A percentile compares a stretch with the other conserved stretches of the same genome.
phyloP scores from a whole-genome alignment of 2,888 invertebrate genomes.

The Thalpophila matura region DNA sequence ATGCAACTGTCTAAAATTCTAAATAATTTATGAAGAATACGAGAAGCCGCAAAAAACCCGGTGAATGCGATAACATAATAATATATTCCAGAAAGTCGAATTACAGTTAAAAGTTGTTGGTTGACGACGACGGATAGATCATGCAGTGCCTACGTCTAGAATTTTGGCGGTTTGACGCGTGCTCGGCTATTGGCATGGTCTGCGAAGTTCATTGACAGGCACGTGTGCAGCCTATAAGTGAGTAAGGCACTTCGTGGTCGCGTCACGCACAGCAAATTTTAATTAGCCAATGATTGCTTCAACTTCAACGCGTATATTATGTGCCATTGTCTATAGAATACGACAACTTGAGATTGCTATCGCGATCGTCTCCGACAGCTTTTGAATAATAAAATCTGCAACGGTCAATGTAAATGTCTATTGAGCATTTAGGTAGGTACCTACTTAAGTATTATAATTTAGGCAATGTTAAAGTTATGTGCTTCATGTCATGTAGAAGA shows the following conservation, averaged over 20 bases:
- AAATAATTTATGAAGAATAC: not conserved
- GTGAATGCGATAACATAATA: no score
- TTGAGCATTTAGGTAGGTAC: constrained; percentile 41
- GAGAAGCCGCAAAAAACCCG: constrained; percentile 12
- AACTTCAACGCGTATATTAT: constrained; percentile 75
- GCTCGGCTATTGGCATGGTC: constrained; percentile 77
- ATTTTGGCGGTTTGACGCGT: constrained; percentile 73
- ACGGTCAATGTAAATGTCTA: constrained; percentile 66
- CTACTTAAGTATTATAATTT: constrained; percentile 56
- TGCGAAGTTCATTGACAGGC: constrained; percentile 89
- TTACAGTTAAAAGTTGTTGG: constrained; percentile 20
- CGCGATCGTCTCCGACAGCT: constrained; percentile 73
- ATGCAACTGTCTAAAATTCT: not conserved
- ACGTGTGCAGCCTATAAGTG: constrained; percentile 88
- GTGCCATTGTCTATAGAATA: constrained; percentile 78
- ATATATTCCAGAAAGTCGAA: constrained; percentile 10
- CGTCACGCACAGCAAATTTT: constrained; percentile 89
- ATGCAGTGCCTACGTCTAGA: constrained; percentile 57
- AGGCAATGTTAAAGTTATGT: constrained; percentile 40
- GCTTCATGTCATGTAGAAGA: constrained; percentile 29
- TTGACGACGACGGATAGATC: constrained; percentile 35
- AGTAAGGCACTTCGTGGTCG: constrained; percentile 84
- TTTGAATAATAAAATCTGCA: constrained; percentile 80
- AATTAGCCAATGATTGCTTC: constrained; percentile 87
- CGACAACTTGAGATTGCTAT: constrained; percentile 80